A percentile compares a stretch with the other conserved stretches of the same genome.
Conservation (phyloP, 2,888 invertebrate genomes). For the Lochmaea capreae region DNA sequence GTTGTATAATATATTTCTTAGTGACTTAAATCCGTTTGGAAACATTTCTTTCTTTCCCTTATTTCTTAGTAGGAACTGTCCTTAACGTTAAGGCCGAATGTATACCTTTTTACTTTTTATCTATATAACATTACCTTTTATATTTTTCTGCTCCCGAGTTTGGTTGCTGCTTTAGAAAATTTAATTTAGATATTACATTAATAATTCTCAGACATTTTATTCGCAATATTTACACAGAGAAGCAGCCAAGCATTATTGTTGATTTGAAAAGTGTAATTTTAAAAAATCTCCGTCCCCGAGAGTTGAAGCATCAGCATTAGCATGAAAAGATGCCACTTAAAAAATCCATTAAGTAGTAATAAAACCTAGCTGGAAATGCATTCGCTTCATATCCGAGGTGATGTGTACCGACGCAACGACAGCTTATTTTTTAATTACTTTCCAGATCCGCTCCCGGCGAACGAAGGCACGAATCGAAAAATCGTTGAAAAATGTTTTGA, state of each 20-base stretch:
- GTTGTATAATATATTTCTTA: too few species aligned
- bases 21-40: too few species aligned
- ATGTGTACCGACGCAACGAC: constrained; percentile 21
- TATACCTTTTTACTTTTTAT: too few species aligned
- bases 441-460: constrained; percentile 33
- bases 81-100: too few species aligned
- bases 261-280: constrained; percentile 25
- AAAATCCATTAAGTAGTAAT: constrained; percentile 37
- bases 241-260: constrained; percentile 1
- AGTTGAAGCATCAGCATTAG: not conserved
- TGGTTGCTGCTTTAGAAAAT: not conserved
- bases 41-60: too few species aligned
- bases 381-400: constrained; percentile 16
- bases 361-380: constrained; percentile 24
- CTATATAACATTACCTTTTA: too few species aligned
- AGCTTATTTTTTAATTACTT: constrained; percentile 44
- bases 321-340: constrained; percentile 31
- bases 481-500: constrained; percentile 31
- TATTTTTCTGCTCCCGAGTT: too few species aligned
- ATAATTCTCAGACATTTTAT: constrained; percentile 8
- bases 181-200: not conserved
- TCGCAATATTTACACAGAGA: not conserved
- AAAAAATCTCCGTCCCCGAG: constrained; percentile 15
- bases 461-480: constrained; percentile 35
- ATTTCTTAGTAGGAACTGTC: too few species aligned